phyloP scores from a whole-genome alignment of 2,888 invertebrate genomes.

The Panzeria rudis region DNA sequence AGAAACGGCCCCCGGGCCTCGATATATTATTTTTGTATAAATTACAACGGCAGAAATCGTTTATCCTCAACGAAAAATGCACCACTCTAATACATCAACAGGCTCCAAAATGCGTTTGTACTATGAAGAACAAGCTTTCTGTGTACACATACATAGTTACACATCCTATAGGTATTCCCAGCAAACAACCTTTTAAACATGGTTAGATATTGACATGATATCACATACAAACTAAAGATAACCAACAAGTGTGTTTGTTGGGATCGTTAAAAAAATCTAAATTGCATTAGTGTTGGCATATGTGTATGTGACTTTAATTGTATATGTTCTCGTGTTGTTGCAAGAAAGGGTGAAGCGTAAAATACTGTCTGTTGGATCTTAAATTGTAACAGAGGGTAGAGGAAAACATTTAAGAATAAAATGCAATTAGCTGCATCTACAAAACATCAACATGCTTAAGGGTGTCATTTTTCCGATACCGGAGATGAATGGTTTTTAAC shows the following conservation, averaged over 20 bases:
- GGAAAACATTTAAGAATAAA: constrained; percentile 74
- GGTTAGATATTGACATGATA: not conserved
- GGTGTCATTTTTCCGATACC: not conserved
- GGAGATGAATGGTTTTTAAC: not conserved
- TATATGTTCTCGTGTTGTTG: not conserved
- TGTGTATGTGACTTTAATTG: not conserved
- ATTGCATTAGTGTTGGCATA: constrained; percentile 12
- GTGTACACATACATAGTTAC: not conserved
- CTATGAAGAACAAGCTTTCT: not conserved
- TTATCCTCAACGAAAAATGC: too few species aligned
- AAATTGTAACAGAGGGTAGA: not conserved
- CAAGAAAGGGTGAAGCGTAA: not conserved
- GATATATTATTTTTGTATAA: too few species aligned
- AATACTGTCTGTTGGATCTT: not conserved
- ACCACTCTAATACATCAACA: constrained; percentile 12
- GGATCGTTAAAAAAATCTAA: constrained; percentile 2
- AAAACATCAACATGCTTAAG: constrained; percentile 57
- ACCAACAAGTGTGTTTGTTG: not conserved
- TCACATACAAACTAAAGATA: not conserved
- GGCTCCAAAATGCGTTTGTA: not conserved
- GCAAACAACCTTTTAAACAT: not conserved
- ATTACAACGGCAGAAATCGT: too few species aligned
- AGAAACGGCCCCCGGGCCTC: too few species aligned
- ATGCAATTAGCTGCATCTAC: constrained; percentile 78
- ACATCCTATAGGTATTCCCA: not conserved